Evolutionary conservation across 2,888 invertebrate species (phyloP), one percentile per base, ranked within the genome.

Genomic region (Papilio demoleus): DNA sequence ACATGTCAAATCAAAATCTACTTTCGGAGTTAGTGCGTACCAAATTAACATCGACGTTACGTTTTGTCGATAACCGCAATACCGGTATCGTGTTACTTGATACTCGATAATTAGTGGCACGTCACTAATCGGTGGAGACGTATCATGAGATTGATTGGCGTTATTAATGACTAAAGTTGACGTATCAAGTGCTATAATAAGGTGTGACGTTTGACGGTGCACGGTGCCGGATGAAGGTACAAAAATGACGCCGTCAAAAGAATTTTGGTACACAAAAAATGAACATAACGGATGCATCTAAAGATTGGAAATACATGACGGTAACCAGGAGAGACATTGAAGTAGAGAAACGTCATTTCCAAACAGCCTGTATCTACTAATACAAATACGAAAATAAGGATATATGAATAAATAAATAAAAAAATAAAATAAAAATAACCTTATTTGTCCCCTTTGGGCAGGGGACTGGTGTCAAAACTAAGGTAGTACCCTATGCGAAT

Each of bases 131-230:
- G 75, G 72, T 77, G 76, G 76, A 70, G 92, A 91, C 90, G 80
- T 79, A 75, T 80, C 81, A 86, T 85, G 80, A 84, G 81, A 86
- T 83, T 90, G 91, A 92, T 85, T 87, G 92, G 85, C 91, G 76
- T 81, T 72, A 77, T 76, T 75, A 73, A 73, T 76, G 81, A 88
- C 82, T 76, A 73, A 73, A 77, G 79, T 79, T 72, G 90, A 90
- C 87, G 79, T 68, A 65, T 65, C 76, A 78, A 76, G 80, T 76
- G 81, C 80, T 82, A 86, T 84, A 86, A 87, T 84, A 82, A 84
- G 80, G 80, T 81, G 81, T 79, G 77, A 77, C 77, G 79, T 82
- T 81, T 76, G 78, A 78, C 70, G 73, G 74, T 73, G 61, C 61
- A 53, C 31, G 31, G 4, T 31, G 31, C 31, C 11, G 64, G 62